Percentiles rank a stretch among this genome's conserved stretches.
These are phyloP conservation scores for Busseola fusca DNA, from an alignment of 2,888 invertebrate genomes.

Conservation along the genomic window DNA sequence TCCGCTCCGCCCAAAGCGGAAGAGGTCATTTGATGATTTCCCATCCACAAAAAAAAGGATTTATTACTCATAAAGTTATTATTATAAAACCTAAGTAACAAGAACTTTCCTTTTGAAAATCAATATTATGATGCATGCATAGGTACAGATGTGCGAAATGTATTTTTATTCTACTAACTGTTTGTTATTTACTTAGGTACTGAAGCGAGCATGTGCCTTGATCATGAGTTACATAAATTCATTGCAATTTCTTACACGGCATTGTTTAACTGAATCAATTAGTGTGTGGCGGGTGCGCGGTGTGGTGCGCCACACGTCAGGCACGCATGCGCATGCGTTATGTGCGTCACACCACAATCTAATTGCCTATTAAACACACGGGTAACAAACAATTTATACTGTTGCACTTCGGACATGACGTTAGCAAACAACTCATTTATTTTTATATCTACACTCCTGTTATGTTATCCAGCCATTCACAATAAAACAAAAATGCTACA, in stretches of 20 bases:
- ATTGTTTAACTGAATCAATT: constrained; percentile 61
- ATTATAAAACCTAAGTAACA: neutral
- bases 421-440: constrained; percentile 44
- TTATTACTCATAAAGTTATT: neutral
- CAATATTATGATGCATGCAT: neutral
- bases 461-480: constrained; percentile 33
- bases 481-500: constrained; percentile 25
- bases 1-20: too few species aligned
- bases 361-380: constrained; percentile 74
- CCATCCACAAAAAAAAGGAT: too few species aligned
- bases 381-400: constrained; percentile 63
- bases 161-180: constrained; percentile 1
- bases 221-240: constrained; percentile 57
- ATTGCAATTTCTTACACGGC: constrained; percentile 51
- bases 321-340: constrained; percentile 72
- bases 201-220: constrained; percentile 29
- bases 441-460: constrained; percentile 42
- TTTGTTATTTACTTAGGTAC: constrained; percentile 39
- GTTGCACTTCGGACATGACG: constrained; percentile 60
- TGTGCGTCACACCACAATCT: constrained; percentile 72
- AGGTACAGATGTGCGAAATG: constrained; percentile 4
- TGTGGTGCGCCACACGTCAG: constrained; percentile 57
- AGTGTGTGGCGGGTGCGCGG: constrained; percentile 43
- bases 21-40: too few species aligned
- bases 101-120: neutral